Conservation (phyloP, 23 tunicate species). For the Styela clava region DNA sequence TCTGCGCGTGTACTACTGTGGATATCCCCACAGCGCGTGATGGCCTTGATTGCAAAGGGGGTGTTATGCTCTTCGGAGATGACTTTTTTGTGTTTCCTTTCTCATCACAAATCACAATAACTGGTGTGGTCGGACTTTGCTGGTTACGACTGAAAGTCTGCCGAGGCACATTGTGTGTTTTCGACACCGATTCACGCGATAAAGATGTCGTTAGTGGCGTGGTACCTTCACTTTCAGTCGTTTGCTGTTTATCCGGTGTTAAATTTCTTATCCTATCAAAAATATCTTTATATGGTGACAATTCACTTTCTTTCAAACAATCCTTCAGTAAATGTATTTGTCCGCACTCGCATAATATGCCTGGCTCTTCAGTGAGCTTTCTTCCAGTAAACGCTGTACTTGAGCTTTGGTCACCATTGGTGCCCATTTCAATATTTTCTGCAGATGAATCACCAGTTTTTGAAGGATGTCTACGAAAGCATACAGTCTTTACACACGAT, state of each 20-base stretch:
- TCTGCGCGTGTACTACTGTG: not conserved
- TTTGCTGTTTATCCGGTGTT: not conserved
- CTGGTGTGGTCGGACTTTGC: not conserved
- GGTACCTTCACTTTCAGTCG: not conserved
- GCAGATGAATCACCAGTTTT: not conserved
- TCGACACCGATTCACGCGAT: too few relatives aligned
- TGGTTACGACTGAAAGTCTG: too few relatives aligned
- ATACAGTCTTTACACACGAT: not conserved
- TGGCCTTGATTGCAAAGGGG: not conserved
- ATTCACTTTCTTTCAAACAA: conserved; percentile 4
- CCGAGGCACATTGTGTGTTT: too few relatives aligned
- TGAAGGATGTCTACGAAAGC: not conserved
- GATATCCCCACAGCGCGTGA: not conserved
- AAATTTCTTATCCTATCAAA: not conserved
- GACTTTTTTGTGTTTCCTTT: not conserved
- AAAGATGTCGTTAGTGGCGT: too few relatives aligned
- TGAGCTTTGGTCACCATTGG: not conserved
- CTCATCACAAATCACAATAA: not conserved
- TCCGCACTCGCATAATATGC: conserved; percentile 16
- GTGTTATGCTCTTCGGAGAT: not conserved
- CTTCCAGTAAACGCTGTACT: not conserved
- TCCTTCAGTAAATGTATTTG: conserved; percentile 17
- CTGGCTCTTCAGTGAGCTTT: conserved; percentile 5
- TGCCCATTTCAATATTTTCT: not conserved
- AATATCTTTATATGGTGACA: not conserved